These are phyloP conservation scores for Ectobius pallidus DNA, from an alignment of 2,888 invertebrate genomes.

Conservation along the genomic window DNA sequence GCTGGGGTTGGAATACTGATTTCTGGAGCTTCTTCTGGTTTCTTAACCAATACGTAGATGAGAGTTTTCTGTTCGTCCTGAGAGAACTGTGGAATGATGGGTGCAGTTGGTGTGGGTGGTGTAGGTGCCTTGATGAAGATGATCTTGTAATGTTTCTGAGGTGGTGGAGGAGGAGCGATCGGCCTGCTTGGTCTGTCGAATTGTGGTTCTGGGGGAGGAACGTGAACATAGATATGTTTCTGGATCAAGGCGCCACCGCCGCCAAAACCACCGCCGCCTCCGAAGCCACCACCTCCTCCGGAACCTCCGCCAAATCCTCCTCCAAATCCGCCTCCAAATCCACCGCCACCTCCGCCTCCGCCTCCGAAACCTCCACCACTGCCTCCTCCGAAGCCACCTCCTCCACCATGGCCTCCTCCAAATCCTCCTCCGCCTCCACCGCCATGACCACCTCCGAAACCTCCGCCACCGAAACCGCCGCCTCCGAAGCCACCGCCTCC, in stretches of 20 bases:
- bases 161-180: conserved; percentile 68
- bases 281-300: conserved; percentile 29
- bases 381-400: conserved; percentile 49
- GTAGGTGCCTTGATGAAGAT: conserved; percentile 92
- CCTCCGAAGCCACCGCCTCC: conserved; percentile 49
- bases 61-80: conserved; percentile 84
- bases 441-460: conserved; percentile 29
- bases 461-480: conserved; percentile 48
- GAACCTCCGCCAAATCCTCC: conserved; percentile 34
- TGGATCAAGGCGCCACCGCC: conserved; percentile 65
- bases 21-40: conserved; percentile 83
- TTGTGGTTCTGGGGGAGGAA: conserved; percentile 84
- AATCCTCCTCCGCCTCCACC: conserved; percentile 21
- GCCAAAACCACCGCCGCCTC: conserved; percentile 27
- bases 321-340: conserved; percentile 37
- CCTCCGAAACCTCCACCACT: conserved; percentile 48
- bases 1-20: conserved; percentile 77
- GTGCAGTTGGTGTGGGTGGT: conserved; percentile 80
- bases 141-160: conserved; percentile 90
- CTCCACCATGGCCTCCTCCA: conserved; percentile 38
- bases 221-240: conserved; percentile 89
- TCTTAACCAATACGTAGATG: conserved; percentile 88
- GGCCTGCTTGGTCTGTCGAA: conserved; percentile 70
- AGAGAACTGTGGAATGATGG: conserved; percentile 78
- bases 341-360: conserved; percentile 43